These are phyloP conservation scores for Picathartes gymnocephalus DNA, from an alignment of 2,113 vertebrate genomes.

Conservation along the genomic window DNA sequence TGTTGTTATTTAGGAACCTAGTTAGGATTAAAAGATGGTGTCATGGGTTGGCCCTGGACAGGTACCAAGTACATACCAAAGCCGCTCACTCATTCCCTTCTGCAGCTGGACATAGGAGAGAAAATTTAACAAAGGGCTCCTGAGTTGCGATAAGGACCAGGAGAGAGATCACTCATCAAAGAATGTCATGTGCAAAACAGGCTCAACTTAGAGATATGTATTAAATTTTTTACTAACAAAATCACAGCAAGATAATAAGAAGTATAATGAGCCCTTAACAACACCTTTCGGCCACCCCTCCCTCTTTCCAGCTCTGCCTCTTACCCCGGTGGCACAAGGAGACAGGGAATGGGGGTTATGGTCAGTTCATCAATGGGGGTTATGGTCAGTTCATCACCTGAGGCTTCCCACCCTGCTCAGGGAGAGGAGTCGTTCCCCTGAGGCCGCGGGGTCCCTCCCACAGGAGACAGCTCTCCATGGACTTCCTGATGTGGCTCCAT, in stretches of 20 bases:
- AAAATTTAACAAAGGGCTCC: neutral
- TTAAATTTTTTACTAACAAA: neutral
- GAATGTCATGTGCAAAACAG: neutral
- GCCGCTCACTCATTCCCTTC: neutral
- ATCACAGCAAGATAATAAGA: neutral
- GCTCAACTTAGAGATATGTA: neutral
- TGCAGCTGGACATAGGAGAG: neutral
- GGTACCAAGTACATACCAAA: neutral
- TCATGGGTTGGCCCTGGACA: neutral
- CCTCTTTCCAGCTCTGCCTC: neutral
- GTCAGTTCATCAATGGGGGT: neutral
- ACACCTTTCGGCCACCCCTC: no score
- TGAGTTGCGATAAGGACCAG: neutral
- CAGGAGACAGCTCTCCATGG: neutral
- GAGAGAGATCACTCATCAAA: neutral
- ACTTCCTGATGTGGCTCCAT: accelerated
- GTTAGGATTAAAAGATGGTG: neutral
- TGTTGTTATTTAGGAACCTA: neutral
- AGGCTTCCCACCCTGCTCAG: neutral
- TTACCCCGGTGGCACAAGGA: neutral
- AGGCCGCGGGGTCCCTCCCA: neutral
- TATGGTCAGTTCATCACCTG: neutral
- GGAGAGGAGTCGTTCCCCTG: neutral
- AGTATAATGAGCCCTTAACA: neutral
- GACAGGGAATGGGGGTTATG: neutral